Conservation (phyloP, 2,113 vertebrate genomes). For the Anthoscopus minutus region DNA sequence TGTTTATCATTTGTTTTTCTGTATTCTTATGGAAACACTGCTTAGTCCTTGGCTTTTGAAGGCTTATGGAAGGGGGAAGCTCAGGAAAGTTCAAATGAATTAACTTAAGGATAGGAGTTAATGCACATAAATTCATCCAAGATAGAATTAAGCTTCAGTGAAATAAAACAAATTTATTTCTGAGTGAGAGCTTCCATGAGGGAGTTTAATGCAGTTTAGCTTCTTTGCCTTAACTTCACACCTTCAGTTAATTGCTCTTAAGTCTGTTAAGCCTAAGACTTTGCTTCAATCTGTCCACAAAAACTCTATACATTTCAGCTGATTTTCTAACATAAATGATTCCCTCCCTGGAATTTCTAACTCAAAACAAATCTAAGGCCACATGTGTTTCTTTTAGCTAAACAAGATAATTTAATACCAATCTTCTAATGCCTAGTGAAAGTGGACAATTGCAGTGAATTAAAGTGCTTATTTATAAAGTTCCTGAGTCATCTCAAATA, state of each 20-base stretch:
- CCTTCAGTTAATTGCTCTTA: conserved; percentile 7
- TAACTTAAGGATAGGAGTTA: neutral
- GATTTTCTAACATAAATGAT: neutral
- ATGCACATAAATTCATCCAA: neutral
- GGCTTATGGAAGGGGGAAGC: neutral
- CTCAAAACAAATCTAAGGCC: neutral
- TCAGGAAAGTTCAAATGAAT: conserved; percentile 16
- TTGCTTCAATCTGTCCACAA: neutral
- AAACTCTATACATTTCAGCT: neutral
- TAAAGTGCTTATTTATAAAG: neutral
- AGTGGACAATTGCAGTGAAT: neutral
- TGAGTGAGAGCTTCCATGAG: neutral
- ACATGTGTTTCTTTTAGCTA: neutral
- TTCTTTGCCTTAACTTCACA: neutral
- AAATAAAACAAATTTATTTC: conserved; percentile 23
- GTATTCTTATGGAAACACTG: neutral
- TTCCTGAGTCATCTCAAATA: neutral
- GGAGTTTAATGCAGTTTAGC: neutral
- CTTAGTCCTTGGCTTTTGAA: neutral
- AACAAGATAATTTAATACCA: neutral
- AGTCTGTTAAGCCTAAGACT: neutral
- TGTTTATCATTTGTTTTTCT: neutral
- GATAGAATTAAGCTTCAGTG: neutral
- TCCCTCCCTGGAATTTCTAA: neutral
- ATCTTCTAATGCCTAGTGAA: neutral